Conservation (phyloP, 2,113 vertebrate genomes). For the Chaetorhynchus papuensis region DNA sequence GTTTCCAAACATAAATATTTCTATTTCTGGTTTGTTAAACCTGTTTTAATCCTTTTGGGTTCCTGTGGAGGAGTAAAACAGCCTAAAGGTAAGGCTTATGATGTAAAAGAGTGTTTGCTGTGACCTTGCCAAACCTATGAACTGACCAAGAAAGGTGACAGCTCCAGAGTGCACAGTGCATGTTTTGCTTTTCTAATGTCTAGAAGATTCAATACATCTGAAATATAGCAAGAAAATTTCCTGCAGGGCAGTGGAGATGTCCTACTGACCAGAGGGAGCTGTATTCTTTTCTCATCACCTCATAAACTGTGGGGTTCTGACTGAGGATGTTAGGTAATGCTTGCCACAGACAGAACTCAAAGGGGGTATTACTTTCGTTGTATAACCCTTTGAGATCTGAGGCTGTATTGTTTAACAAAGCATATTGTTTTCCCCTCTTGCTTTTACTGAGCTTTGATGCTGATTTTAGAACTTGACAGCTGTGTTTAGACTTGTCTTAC, state of each 20-base stretch:
- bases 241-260: not conserved
- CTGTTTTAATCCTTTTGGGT: constrained; percentile 8
- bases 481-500: constrained; percentile 58
- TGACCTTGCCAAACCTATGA: constrained; percentile 1
- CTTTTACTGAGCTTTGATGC: constrained; percentile 55
- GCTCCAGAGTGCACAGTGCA: not conserved
- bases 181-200: not conserved
- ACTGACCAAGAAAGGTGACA: not conserved
- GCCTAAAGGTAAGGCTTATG: constrained; percentile 3
- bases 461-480: constrained; percentile 58
- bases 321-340: constrained; percentile 48
- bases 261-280: constrained; percentile 44
- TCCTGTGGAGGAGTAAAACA: constrained; percentile 18
- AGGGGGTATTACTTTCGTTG: constrained; percentile 33
- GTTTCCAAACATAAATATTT: constrained; percentile 51
- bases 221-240: not conserved
- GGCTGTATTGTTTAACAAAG: constrained; percentile 24
- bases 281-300: constrained; percentile 58
- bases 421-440: constrained; percentile 29
- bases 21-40: constrained; percentile 29
- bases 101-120: not conserved
- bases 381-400: constrained; percentile 41
- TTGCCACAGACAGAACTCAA: constrained; percentile 36
- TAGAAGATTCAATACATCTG: not conserved
- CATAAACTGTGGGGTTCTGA: constrained; percentile 44